A percentile compares a stretch with the other conserved stretches of the same genome.
phyloP scores from a whole-genome alignment of 2,113 vertebrate genomes.

The Oncorhynchus mykiss region DNA sequence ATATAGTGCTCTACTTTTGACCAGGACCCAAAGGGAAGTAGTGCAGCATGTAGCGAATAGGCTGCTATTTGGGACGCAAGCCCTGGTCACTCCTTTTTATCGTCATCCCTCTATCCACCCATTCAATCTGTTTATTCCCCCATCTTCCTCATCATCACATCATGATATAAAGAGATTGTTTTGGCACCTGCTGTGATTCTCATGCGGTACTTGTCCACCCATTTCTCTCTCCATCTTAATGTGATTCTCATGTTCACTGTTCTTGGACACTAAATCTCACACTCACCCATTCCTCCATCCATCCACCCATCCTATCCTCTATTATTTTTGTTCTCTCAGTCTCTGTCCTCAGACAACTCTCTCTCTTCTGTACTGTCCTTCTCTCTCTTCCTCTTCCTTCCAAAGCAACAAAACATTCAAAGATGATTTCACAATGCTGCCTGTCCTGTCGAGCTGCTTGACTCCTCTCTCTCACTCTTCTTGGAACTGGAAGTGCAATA shows the following conservation, averaged over 20 bases:
- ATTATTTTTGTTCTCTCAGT: neutral
- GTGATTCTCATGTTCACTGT: neutral
- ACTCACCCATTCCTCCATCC: neutral
- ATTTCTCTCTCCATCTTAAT: neutral
- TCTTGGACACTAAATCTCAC: neutral
- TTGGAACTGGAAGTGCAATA: neutral
- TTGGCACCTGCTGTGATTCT: too few species aligned
- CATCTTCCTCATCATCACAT: too few species aligned
- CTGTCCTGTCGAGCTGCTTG: neutral
- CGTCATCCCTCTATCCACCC: too few species aligned
- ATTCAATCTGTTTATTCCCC: too few species aligned
- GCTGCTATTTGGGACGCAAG: too few species aligned
- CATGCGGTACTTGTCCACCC: too few species aligned
- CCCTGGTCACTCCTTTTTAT: too few species aligned
- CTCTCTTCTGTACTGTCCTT: neutral
- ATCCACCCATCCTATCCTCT: too few species aligned
- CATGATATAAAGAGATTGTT: too few species aligned
- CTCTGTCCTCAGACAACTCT: neutral
- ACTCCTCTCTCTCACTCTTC: neutral
- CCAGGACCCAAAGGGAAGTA: too few species aligned
- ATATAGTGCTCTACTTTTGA: too few species aligned
- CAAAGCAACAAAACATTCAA: slow-evolving; percentile 29
- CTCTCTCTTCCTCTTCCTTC: slow-evolving; percentile 46
- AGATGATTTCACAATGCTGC: neutral
- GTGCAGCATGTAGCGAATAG: too few species aligned